Conservation (phyloP, 2,888 invertebrate genomes). For the Luffia ferchaultella region DNA sequence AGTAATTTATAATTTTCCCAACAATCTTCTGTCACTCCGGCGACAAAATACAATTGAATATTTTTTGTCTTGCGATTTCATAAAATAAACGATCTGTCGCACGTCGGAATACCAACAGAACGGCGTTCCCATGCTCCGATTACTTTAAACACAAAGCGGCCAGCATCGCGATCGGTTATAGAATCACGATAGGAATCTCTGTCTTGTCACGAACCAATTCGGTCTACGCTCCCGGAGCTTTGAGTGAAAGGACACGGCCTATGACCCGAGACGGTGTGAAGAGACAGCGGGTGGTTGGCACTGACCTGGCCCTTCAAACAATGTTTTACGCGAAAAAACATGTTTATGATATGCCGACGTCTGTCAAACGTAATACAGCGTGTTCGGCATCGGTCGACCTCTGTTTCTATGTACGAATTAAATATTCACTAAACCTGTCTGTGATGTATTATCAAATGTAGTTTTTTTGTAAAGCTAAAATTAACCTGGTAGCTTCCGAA, state of each 20-base stretch:
- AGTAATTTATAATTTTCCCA: no score
- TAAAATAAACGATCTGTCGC: no score
- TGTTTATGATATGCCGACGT: no score
- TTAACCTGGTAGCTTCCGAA: no score
- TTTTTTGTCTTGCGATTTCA: no score
- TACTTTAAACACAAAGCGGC: conserved; percentile 42
- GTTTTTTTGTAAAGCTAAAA: no score
- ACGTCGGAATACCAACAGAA: not conserved
- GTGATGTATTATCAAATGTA: no score
- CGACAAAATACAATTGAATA: no score
- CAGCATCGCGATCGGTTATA: conserved; percentile 54
- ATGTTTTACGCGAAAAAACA: not conserved
- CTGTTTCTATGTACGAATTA: not conserved
- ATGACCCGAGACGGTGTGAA: conserved; percentile 41
- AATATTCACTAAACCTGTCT: no score
- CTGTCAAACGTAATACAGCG: no score
- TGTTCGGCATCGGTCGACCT: not conserved
- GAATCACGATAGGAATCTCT: conserved; percentile 63
- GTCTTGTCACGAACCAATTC: conserved; percentile 62
- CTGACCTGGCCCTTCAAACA: conserved; percentile 23
- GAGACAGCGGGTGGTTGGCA: conserved; percentile 51
- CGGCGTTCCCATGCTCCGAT: conserved; percentile 60
- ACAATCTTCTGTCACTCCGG: no score
- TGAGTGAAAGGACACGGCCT: conserved; percentile 63
- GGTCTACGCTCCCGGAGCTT: conserved; percentile 51